A percentile compares a stretch with the other conserved stretches of the same genome.
phyloP scores from a whole-genome alignment of 2,888 invertebrate genomes.

The Agrotis ipsilon region DNA sequence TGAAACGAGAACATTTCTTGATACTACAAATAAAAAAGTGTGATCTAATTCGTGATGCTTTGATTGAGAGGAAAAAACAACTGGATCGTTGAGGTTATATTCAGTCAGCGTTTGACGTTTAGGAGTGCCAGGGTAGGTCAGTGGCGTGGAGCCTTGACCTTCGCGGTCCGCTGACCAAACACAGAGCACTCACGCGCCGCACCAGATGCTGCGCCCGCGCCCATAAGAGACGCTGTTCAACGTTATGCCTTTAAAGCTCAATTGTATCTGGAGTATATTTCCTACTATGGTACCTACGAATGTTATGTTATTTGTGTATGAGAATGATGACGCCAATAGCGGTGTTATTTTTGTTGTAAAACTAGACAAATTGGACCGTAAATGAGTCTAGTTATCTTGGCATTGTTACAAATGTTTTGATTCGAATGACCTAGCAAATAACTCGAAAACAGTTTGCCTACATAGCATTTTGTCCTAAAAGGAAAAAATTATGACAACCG shows the following conservation, averaged over 20 bases:
- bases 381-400: constrained; percentile 1
- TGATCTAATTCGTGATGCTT: constrained; percentile 27
- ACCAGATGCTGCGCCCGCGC: constrained; percentile 82
- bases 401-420: constrained; percentile 2
- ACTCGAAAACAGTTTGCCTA: background rate
- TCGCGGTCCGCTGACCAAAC: constrained; percentile 85
- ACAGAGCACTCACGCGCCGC: constrained; percentile 80
- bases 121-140: constrained; percentile 73
- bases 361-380: constrained; percentile 5
- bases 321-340: constrained; percentile 9
- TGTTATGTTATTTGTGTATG: too few relatives aligned
- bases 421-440: background rate
- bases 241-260: constrained; percentile 65
- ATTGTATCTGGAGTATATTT: constrained; percentile 45
- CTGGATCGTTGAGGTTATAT: constrained; percentile 63
- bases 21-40: constrained; percentile 46
- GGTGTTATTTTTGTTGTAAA: constrained; percentile 14
- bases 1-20: constrained; percentile 74
- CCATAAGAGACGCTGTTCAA: constrained; percentile 71
- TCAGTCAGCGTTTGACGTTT: constrained; percentile 59
- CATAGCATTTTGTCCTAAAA: background rate
- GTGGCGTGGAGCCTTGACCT: constrained; percentile 86
- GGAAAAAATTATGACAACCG: constrained; percentile 1
- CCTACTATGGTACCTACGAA: constrained; percentile 38
- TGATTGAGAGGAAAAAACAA: constrained; percentile 53